Base-by-base conservation (phyloP, 2,113 vertebrate species). In the Coptodon rendalli region DNA sequence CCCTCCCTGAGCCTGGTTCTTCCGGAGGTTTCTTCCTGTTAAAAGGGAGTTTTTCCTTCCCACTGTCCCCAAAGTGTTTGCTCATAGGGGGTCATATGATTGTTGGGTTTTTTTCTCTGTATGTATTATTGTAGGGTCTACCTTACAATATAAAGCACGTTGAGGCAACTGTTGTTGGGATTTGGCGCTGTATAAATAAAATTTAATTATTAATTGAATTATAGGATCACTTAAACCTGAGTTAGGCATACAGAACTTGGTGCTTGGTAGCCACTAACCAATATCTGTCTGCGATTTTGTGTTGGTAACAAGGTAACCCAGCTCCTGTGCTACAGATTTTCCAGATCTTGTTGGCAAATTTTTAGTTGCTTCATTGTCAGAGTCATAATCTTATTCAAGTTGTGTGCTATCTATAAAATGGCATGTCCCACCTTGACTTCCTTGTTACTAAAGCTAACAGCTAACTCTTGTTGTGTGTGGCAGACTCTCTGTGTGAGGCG, bases 401-500 rank as follows among this genome's bases (percentile, higher is more conserved):
- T 53, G 52, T 53, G 19, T n/a, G 8, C 5, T 54, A 11, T n/a
- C 19, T 54, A n/a, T 54, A 54, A 22, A 22, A 54, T 22, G 19
- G 52, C 19, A 10, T 7, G 4, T 22, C 10, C 12, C 52, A 6
- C 52, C 17, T 10, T 22, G 2, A 11, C n/a, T 54, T 6, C n/a
- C 19, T 22, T 54, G 9, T 11, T 54, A 12, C 10, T 19, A 5
- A 24, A 24, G 53, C n/a, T 54, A 22, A 54, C 9, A 22, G 5
- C 10, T n/a, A 5, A 10, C 19, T 53, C 4, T 66, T n/a, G 54
- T 89, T 19, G 83, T 87, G 27, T 91, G 45, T 94, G 94, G 11
- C 93, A 97, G 96, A 96, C 59, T 91, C 93, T 82, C 90, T 97
- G 56, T 89, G 91, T 5, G 95, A 93, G 3, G 95, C 96, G 1